Percentiles rank a stretch among this genome's conserved stretches.
Conservation (phyloP, 1,140 invertebrate species). For the Camponotus floridanus region DNA sequence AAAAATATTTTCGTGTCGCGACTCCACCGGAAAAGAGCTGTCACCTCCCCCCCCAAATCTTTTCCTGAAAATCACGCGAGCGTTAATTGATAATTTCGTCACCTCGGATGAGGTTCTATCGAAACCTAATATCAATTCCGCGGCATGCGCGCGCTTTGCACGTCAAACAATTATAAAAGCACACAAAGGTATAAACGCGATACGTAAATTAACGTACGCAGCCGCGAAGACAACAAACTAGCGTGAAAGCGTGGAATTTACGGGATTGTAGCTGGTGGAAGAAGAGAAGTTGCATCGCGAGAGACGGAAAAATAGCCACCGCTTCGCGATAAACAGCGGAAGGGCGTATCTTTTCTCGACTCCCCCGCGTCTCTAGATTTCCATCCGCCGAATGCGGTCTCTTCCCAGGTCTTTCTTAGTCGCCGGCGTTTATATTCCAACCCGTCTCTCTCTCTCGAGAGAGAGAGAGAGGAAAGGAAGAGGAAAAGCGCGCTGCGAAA, state of each 20-base stretch:
- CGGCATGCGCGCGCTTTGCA: conserved; percentile 8
- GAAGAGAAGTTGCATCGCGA: conserved; percentile 3
- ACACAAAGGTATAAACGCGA: not conserved
- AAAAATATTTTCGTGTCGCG: conserved; percentile 63
- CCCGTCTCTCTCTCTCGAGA: not conserved
- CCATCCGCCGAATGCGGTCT: not conserved
- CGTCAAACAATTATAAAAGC: conserved; percentile 43
- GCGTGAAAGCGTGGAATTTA: conserved; percentile 22
- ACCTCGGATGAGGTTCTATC: conserved; percentile 1
- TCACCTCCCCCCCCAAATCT: conserved; percentile 29
- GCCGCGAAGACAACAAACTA: conserved; percentile 12
- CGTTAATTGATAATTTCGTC: conserved; percentile 38
- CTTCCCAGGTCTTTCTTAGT: conserved; percentile 32
- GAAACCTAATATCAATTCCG: conserved; percentile 51
- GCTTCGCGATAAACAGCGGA: conserved; percentile 38
- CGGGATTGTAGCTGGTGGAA: conserved; percentile 12
- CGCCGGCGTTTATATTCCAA: not conserved
- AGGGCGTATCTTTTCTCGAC: conserved; percentile 23
- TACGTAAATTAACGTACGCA: conserved; percentile 41
- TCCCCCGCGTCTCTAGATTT: conserved; percentile 12
- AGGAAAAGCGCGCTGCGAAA: conserved; percentile 17
- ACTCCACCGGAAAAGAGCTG: not conserved
- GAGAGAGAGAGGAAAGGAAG: too few species aligned
- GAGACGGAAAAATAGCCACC: conserved; percentile 29
- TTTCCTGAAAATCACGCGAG: not conserved